phyloP scores from a whole-genome alignment of 2,888 invertebrate genomes.

The Aphrophora alni region DNA sequence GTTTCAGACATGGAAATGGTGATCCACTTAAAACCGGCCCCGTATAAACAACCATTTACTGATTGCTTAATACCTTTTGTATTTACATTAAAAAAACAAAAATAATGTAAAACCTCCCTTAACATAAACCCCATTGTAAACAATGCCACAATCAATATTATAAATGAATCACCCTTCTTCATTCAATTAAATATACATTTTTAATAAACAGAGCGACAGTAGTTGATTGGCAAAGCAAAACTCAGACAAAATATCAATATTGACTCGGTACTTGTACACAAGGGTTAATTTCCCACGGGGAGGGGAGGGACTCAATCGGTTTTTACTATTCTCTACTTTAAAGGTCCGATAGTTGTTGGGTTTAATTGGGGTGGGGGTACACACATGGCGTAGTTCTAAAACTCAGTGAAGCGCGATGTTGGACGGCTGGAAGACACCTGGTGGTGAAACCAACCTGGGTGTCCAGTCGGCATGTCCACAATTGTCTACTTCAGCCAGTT shows the following conservation, averaged over 20 bases:
- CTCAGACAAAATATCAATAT: background rate
- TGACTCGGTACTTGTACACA: background rate
- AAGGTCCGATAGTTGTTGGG: background rate
- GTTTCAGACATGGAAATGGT: too few relatives aligned
- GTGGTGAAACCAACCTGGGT: background rate
- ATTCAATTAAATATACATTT: conserved; percentile 1
- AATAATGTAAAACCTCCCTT: background rate
- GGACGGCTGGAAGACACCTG: background rate
- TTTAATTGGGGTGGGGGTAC: background rate
- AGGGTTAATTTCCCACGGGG: conserved; percentile 9
- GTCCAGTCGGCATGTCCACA: background rate
- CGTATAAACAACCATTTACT: too few relatives aligned
- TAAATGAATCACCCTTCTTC: background rate
- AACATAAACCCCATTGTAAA: background rate
- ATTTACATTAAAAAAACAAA: background rate
- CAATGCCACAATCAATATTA: background rate
- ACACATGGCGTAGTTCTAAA: background rate
- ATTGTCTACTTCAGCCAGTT: too few relatives aligned
- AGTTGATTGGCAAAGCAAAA: background rate
- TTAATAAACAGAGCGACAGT: background rate
- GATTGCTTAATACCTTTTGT: background rate
- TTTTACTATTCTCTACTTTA: background rate
- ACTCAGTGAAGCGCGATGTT: background rate
- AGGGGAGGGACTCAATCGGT: background rate
- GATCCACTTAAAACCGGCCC: too few relatives aligned